Evolutionary conservation across 2,888 invertebrate genomes (phyloP), one percentile per base, ranked within the genome.

Genomic region (Meteorus cinctellus): DNA sequence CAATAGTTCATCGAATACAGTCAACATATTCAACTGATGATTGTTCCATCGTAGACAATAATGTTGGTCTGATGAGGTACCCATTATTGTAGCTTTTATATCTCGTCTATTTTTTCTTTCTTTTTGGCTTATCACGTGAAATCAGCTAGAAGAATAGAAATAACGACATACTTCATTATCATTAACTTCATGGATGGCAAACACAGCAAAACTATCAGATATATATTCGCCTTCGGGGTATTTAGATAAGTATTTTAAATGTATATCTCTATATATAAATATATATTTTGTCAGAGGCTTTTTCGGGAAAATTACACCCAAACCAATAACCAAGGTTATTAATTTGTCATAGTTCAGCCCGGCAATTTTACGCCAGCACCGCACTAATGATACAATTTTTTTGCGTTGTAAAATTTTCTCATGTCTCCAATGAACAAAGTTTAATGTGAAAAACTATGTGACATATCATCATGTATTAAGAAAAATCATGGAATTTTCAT

Each of bases 31-130:
- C 55, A 92, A 90, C 68, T 91, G 92, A 85, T 94, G 93, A 87
- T 94, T 93, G 90, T 93, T 93, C 94, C 94, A 94, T 73, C 93
- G 91, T 65, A 94, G 90, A 83, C 93, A 93, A 87, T 92, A 94
- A 82, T 93, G 92, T 62, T 86, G 86, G 31, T 81, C 78, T 36
- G 77, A 48, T 55, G 79, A 29, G 77, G 88, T 88, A 84, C 84
- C 86, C 90, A 90, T 90, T 75, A 78, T 59, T 48, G 6, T 41
- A 19, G 34, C 12, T 31, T 31, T n/a, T 63, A 19, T 67, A 36
- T 19, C 41, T 19, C n/a, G 16, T 16, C 16, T 31, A 41, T 66
- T 66, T 45, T 45, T 55, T 24, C 24, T 24, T 19, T 55, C 19
- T 55, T 55, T 65, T 65, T 36, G 5, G 31, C n/a, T 24, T 65